Evolutionary conservation across 2,888 invertebrate genomes (phyloP), one percentile per base, ranked within the genome.

Genomic region (Limnephilus auricula): DNA sequence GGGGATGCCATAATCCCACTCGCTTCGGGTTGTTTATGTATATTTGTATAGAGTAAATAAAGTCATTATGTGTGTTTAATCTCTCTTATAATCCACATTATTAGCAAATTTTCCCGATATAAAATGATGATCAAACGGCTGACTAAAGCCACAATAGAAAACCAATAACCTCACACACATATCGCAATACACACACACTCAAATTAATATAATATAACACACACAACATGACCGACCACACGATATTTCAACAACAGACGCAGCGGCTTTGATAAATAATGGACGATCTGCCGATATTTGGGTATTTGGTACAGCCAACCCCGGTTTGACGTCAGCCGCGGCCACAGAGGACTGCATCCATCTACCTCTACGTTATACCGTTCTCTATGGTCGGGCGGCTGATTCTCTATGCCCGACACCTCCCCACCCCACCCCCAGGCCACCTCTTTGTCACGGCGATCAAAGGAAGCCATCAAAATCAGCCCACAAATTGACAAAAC

Each of bases 401-500:
- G 50, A 18, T 15, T 50, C 50, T 65, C 65, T 65, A 40, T 40
- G 85, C n/a, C 85, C 85, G 13, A 90, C 40, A 79, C 90, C 50
- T 50, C 83, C 90, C 89, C 65, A 18, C 83, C 83, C 90, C 83
- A 31, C 50, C 34, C 37, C 78, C 65, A 30, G n/a, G 0, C 84
- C 85, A 25, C 87, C 92, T 87, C 91, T 92, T 92, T 91, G 92
- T 92, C 92, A 90, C 89, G 90, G 88, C 89, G 92, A 92, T 92
- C 91, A 92, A 92, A 92, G 90, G 92, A 90, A 92, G 89, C 92
- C 91, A 92, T 92, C 92, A 92, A 92, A 92, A 92, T 92, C 92
- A 92, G 92, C 86, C 89, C 92, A 90, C 92, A 86, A 92, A 92
- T 92, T 92, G 92, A 92, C 92, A 92, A 92, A 92, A 92, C 92